These are phyloP conservation scores for Oceanodroma tethys DNA, from an alignment of 2,113 vertebrate genomes.

Conservation along the genomic window DNA sequence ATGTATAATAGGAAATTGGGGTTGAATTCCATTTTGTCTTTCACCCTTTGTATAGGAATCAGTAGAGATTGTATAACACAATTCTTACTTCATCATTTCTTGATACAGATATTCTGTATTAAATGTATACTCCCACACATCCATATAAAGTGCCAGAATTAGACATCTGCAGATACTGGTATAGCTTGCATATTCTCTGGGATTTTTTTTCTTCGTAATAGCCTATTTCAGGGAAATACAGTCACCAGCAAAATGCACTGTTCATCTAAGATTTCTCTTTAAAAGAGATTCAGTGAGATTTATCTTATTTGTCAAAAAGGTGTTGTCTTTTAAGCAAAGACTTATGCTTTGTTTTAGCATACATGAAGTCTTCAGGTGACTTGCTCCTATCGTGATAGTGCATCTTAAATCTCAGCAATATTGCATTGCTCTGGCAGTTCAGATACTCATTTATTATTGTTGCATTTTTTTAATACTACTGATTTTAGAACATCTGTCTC, in stretches of 20 bases:
- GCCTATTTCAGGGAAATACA: conserved; percentile 6
- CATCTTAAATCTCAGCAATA: background rate
- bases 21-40: background rate
- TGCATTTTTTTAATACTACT: background rate
- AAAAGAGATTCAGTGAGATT: background rate
- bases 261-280: background rate
- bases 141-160: background rate
- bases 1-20: background rate
- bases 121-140: background rate
- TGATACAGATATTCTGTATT: background rate
- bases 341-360: background rate
- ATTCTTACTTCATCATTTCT: background rate
- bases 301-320: background rate
- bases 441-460: background rate
- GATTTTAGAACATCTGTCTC: background rate
- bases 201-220: background rate
- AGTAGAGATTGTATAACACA: background rate
- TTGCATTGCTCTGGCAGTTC: background rate
- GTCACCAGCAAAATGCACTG: background rate
- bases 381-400: background rate
- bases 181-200: background rate
- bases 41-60: background rate
- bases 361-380: background rate
- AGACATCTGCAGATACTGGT: background rate
- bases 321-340: background rate